phyloP scores from a whole-genome alignment of 2,888 invertebrate genomes.

The Loripinus fragilis region DNA sequence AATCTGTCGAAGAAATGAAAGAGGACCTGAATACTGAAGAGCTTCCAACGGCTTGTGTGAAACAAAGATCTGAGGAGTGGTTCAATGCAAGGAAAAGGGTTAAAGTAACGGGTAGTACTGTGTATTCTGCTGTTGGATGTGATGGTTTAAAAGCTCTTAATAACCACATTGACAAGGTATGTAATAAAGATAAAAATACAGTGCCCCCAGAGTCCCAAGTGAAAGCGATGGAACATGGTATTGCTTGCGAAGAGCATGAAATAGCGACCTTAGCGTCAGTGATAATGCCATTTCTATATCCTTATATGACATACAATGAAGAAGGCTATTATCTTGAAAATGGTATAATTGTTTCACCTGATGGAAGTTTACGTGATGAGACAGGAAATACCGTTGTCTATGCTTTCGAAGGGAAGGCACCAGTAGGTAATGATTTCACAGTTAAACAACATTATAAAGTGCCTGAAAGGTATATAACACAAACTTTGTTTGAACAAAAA shows the following conservation, averaged over 20 bases:
- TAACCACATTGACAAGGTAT: slow-evolving; percentile 22
- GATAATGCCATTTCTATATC: slow-evolving; percentile 31
- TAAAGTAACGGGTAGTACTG: slow-evolving; percentile 30
- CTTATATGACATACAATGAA: slow-evolving; percentile 20
- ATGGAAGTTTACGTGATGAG: slow-evolving; percentile 20
- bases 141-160: slow-evolving; percentile 18
- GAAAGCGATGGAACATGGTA: slow-evolving; percentile 28
- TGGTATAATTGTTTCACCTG: slow-evolving; percentile 25
- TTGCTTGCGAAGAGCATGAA: slow-evolving; percentile 22
- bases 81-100: neutral
- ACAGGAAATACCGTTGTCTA: neutral
- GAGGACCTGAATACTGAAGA: neutral
- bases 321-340: slow-evolving; percentile 24
- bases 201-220: neutral
- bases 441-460: slow-evolving; percentile 14
- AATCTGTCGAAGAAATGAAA: neutral
- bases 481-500: slow-evolving; percentile 18
- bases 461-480: slow-evolving; percentile 26
- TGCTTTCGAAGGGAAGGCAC: slow-evolving; percentile 38
- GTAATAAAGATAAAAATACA: neutral
- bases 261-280: slow-evolving; percentile 33
- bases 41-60: neutral
- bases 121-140: slow-evolving; percentile 31
- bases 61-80: slow-evolving; percentile 23
- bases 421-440: slow-evolving; percentile 2